phyloP scores from a whole-genome alignment of 2,797 vertebrate species.

The Ptychobarbus kaznakovi region DNA sequence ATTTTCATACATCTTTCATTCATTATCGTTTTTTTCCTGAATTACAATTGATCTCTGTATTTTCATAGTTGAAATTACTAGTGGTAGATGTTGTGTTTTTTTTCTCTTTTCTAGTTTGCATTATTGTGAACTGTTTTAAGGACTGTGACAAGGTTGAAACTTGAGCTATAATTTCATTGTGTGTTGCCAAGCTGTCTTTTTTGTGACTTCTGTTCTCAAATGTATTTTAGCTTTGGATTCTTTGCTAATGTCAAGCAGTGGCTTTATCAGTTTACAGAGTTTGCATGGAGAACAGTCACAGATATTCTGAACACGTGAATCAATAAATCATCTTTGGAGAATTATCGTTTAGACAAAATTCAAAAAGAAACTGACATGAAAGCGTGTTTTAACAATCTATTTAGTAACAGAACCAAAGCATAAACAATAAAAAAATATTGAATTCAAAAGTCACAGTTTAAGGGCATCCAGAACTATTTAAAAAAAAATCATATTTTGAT shows the following conservation, averaged over 20 bases:
- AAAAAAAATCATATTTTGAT: neutral
- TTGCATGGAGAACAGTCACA: neutral
- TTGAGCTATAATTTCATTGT: constrained; percentile 28
- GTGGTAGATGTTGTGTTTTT: neutral
- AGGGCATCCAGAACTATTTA: neutral
- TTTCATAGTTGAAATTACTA: constrained; percentile 26
- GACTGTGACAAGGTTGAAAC: constrained; percentile 50
- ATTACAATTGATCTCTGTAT: constrained; percentile 12
- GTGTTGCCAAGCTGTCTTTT: constrained; percentile 6
- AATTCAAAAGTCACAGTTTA: constrained; percentile 41
- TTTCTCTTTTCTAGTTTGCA: neutral
- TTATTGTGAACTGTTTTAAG: constrained; percentile 26
- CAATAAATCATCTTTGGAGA: neutral
- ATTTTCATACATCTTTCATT: constrained; percentile 11
- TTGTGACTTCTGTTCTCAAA: constrained; percentile 41
- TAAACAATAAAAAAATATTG: constrained; percentile 18
- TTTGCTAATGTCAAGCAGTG: constrained; percentile 39
- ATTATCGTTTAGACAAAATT: constrained; percentile 5
- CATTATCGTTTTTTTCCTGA: neutral
- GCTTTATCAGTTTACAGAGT: constrained; percentile 15
- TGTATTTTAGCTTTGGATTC: constrained; percentile 35
- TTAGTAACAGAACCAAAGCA: constrained; percentile 30
- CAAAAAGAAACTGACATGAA: constrained; percentile 14
- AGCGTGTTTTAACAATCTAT: constrained; percentile 20
- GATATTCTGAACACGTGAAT: neutral